phyloP scores from a whole-genome alignment of 1,140 invertebrate genomes.

The Zophobas morio region DNA sequence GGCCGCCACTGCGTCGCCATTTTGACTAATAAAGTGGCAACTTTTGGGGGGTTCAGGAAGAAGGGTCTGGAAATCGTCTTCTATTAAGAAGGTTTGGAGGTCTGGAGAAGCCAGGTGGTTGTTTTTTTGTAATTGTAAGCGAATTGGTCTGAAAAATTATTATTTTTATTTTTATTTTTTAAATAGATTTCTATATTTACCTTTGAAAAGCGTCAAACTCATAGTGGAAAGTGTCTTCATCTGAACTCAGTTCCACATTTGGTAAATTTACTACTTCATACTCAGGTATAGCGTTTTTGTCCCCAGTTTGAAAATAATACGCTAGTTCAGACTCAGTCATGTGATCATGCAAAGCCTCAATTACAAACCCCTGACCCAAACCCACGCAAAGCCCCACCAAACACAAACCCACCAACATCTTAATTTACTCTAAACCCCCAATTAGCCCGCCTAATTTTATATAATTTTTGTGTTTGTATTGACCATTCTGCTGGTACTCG shows the following conservation, averaged over 20 bases:
- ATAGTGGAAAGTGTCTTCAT: slow-evolving; percentile 55
- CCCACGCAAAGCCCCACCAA: background rate
- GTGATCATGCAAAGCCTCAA: slow-evolving; percentile 54
- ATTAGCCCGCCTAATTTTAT: slow-evolving; percentile 14
- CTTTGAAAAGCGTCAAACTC: slow-evolving; percentile 61
- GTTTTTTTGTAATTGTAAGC: slow-evolving; percentile 69
- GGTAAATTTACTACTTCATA: slow-evolving; percentile 63
- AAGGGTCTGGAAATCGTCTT: slow-evolving; percentile 58
- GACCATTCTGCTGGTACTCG: slow-evolving; percentile 13
- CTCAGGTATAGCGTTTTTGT: slow-evolving; percentile 55
- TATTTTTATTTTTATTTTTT: background rate
- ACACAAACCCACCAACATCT: slow-evolving; percentile 21
- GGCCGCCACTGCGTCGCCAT: slow-evolving; percentile 68
- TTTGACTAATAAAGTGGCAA: slow-evolving; percentile 71
- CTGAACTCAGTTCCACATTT: background rate
- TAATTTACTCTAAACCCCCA: slow-evolving; percentile 18
- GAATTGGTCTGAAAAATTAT: slow-evolving; percentile 62
- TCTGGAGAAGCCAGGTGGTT: slow-evolving; percentile 67
- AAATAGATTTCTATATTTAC: slow-evolving; percentile 49
- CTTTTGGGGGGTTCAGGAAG: slow-evolving; percentile 60
- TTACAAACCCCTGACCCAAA: slow-evolving; percentile 12
- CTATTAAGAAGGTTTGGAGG: slow-evolving; percentile 69
- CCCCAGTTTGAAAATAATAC: slow-evolving; percentile 61
- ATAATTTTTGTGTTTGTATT: slow-evolving; percentile 7
- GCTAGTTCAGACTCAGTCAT: slow-evolving; percentile 59